These are phyloP conservation scores for Hyposoter didymator DNA, from an alignment of 2,888 invertebrate genomes.

Conservation along the genomic window DNA sequence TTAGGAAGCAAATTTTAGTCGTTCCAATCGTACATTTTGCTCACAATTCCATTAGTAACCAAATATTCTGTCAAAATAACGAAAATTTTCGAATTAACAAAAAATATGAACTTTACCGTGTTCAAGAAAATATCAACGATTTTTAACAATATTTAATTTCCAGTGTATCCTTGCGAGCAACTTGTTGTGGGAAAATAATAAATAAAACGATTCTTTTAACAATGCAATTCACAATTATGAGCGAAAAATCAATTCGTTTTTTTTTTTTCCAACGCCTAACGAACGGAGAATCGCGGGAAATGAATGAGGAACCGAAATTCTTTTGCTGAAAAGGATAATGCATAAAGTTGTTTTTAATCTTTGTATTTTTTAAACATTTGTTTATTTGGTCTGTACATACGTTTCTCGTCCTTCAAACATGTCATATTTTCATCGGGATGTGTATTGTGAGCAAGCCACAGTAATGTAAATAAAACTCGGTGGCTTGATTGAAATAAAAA, in stretches of 20 bases:
- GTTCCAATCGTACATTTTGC: too few relatives aligned
- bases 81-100: too few relatives aligned
- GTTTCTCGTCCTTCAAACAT: background rate
- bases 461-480: background rate
- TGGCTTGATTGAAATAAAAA: constrained; percentile 16
- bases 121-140: too few relatives aligned
- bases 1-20: too few relatives aligned
- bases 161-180: too few relatives aligned
- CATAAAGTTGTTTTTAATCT: background rate
- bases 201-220: background rate
- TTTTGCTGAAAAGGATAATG: background rate
- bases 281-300: background rate
- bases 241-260: too few relatives aligned
- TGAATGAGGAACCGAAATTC: background rate
- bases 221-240: background rate
- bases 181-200: background rate
- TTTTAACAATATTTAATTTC: too few relatives aligned
- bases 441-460: constrained; percentile 34
- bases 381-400: constrained; percentile 42
- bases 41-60: too few relatives aligned
- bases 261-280: background rate
- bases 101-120: too few relatives aligned
- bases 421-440: background rate
- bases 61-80: too few relatives aligned
- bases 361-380: background rate